These are phyloP conservation scores for Drosophila demipolita DNA, from an alignment of 2,888 invertebrate genomes.

Conservation along the genomic window DNA sequence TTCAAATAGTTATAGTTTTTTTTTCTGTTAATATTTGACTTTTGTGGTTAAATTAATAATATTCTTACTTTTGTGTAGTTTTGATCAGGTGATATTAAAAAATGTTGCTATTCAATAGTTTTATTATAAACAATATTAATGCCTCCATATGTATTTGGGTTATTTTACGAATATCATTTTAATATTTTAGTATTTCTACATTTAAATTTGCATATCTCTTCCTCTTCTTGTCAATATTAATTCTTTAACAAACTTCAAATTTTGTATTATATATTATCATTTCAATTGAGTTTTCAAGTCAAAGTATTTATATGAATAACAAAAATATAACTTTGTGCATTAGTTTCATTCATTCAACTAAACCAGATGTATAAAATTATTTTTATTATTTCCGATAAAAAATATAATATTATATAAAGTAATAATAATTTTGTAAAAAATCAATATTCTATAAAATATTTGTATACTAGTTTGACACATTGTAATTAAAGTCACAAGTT, in stretches of 20 bases:
- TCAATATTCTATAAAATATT: not conserved
- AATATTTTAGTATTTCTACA: not conserved
- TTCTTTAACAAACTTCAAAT: not conserved
- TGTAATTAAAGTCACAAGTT: not conserved
- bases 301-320: too few relatives aligned
- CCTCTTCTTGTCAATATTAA: not conserved
- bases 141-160: not conserved
- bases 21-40: slow-evolving; percentile 16
- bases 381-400: too few relatives aligned
- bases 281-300: not conserved
- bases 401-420: too few relatives aligned
- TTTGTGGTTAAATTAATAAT: slow-evolving; percentile 8
- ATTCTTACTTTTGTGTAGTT: accelerated
- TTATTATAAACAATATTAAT: not conserved
- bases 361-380: too few relatives aligned
- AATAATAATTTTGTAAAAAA: too few relatives aligned
- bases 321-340: not conserved
- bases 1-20: slow-evolving; percentile 2
- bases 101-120: too few relatives aligned
- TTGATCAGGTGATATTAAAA: not conserved
- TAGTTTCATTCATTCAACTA: not conserved
- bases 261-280: not conserved
- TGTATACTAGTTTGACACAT: not conserved
- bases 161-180: not conserved
- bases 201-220: not conserved